Evolutionary conservation across 2,797 vertebrate species (phyloP).

Genomic region (Otolemur crassicaudatus): DNA sequence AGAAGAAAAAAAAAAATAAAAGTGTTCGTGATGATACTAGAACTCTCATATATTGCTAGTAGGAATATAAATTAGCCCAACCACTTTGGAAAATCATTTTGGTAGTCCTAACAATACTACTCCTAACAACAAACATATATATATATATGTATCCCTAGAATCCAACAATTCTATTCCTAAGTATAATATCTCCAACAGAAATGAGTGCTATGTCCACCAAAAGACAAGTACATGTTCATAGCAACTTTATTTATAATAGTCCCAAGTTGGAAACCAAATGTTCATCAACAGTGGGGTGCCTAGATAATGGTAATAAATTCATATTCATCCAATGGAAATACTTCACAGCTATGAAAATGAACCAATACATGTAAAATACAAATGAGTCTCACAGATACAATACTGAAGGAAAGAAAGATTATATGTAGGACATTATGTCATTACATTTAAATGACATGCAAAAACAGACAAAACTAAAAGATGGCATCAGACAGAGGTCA

Average conservation of each 20-base stretch:
- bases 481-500: not conserved
- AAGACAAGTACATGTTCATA: not conserved
- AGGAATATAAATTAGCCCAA: not conserved
- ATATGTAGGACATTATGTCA: not conserved
- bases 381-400: not conserved
- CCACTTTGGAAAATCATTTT: slow-evolving; percentile 17
- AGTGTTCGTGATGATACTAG: not conserved
- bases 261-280: slow-evolving; percentile 7
- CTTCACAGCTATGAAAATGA: not conserved
- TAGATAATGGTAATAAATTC: not conserved
- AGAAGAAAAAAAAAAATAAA: not conserved
- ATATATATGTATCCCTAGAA: not conserved
- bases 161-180: slow-evolving; percentile 11
- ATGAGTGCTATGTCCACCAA: not conserved
- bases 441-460: not conserved
- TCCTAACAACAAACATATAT: not conserved
- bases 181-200: not conserved
- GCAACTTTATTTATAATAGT: not conserved
- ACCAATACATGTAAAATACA: not conserved
- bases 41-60: not conserved
- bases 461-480: slow-evolving; percentile 42
- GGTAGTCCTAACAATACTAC: not conserved
- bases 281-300: not conserved
- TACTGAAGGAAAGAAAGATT: slow-evolving; percentile 10
- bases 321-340: not conserved